Base-by-base conservation (phyloP, 1,140 invertebrate genomes). In the Adelges cooleyi region DNA sequence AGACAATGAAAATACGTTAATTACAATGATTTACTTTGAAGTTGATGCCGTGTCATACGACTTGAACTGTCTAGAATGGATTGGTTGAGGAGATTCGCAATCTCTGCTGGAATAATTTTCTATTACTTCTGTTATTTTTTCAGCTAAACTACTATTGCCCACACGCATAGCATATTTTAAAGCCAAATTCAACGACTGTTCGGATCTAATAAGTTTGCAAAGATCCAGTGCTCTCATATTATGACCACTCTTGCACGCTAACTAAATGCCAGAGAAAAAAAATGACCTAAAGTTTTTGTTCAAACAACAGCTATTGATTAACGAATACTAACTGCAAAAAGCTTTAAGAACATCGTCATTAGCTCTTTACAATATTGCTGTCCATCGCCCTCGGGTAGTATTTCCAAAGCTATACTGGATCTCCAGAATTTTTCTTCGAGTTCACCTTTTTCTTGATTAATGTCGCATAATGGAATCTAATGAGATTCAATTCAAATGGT, bases 211-310 rank as follows among this genome's bases (percentile, higher is more conserved):
- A 70, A 93, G 77, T 70, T 90, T 83, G 73, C 92, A 89, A 8
- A 95, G 77, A 74, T 96, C 92, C 4, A 92, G 73, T 0, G 90
- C 92, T 42, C 93, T 79, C 69, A 84, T 84, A 71, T 97, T 92
- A 42, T 87, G 80, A 74, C 92, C 90, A 72, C 82, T 84, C 68
- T 84, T 81, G 71, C 87, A 91, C 1, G 90, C 85, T 36, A 91
- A 75, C 89, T 92, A 74, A 33, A 77, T 79, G 9, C 10, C n/a
- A n/a, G n/a, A n/a, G n/a, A n/a, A n/a, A n/a, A n/a, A n/a, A n/a
- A n/a, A n/a, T n/a, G n/a, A n/a, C n/a, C n/a, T n/a, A n/a, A n/a
- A n/a, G n/a, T n/a, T n/a, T n/a, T n/a, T n/a, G n/a, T n/a, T n/a
- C n/a, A n/a, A n/a, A n/a, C n/a, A n/a, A n/a, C n/a, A n/a, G n/a